phyloP scores from a whole-genome alignment of 2,113 vertebrate genomes.

The Dipodomys ordii region DNA sequence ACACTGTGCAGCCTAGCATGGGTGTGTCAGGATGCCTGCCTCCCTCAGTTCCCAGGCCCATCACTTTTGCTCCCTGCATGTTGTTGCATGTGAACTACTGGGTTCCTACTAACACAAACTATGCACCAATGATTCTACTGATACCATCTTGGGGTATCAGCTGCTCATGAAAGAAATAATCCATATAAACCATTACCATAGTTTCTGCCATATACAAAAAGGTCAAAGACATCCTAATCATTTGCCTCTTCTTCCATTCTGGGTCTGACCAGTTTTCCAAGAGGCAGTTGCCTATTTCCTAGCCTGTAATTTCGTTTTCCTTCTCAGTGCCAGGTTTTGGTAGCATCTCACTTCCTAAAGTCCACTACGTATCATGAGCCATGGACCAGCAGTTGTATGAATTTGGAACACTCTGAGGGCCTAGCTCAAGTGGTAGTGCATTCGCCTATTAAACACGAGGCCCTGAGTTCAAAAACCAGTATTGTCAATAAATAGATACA shows the following conservation, averaged over 20 bases:
- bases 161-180: neutral
- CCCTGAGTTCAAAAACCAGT: no score
- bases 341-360: neutral
- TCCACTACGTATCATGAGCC: neutral
- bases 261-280: neutral
- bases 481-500: no score
- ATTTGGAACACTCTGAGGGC: no score
- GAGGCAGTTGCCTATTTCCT: neutral
- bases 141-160: neutral
- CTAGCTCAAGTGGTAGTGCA: no score
- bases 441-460: no score
- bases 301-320: neutral
- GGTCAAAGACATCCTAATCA: neutral
- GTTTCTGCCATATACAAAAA: neutral
- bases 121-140: neutral
- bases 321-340: neutral
- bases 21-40: rapidly evolving
- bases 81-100: neutral
- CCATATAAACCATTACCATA: neutral
- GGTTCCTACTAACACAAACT: neutral
- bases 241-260: neutral
- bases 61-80: neutral
- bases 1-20: no score
- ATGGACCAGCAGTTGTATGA: neutral
- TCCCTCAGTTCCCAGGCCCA: neutral